Evolutionary conservation across 2,888 invertebrate species (phyloP).

Genomic region (Panopea generosa): DNA sequence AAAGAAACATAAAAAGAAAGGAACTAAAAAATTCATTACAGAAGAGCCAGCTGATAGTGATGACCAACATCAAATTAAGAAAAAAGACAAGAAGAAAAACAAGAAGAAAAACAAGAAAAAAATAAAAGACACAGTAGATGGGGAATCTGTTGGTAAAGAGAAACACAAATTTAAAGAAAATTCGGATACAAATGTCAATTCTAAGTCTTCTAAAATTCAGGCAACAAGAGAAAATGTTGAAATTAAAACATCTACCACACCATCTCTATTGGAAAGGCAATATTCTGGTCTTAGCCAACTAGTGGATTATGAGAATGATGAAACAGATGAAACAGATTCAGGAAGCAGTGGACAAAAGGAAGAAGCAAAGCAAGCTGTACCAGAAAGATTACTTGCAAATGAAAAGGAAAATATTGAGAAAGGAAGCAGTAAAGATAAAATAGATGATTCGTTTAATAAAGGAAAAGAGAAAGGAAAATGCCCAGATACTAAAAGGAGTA

Average conservation of each 20-base stretch:
- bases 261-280: too few species aligned
- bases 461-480: background rate
- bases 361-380: background rate
- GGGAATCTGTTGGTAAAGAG: conserved; percentile 7
- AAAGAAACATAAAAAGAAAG: conserved; percentile 25
- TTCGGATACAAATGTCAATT: background rate
- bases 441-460: background rate
- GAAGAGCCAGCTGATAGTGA: background rate
- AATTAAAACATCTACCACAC: background rate
- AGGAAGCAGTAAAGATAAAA: background rate
- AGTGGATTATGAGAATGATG: conserved; percentile 3
- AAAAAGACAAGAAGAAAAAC: background rate
- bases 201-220: background rate
- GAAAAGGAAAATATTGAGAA: background rate
- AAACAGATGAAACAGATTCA: conserved; percentile 13
- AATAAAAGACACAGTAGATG: background rate
- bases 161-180: background rate
- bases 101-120: background rate
- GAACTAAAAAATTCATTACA: background rate
- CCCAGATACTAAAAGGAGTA: background rate
- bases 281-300: background rate
- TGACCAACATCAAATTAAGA: background rate
- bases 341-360: background rate
- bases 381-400: background rate
- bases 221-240: background rate